Conservation (phyloP, 2,888 invertebrate genomes). For the Petrolisthes manimaculis region DNA sequence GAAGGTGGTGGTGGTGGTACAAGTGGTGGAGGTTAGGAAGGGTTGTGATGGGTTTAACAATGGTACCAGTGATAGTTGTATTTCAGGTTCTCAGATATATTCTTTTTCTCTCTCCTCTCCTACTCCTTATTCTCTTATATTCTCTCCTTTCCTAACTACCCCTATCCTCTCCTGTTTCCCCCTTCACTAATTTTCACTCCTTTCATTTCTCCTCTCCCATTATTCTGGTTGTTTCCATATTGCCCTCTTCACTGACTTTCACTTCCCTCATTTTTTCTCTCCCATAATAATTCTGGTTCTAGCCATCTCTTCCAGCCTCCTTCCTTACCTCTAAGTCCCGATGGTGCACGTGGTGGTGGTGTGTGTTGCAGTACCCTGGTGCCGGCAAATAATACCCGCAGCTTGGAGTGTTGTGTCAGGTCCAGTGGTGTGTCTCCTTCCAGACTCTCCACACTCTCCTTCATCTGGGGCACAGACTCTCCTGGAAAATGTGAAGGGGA, state of each 20-base stretch:
- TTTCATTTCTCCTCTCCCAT: no score
- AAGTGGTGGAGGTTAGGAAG: no score
- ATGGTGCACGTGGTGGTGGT: slow-evolving; percentile 85
- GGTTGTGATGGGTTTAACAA: no score
- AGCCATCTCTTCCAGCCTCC: not conserved
- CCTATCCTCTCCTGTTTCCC: no score
- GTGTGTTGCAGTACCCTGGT: slow-evolving; percentile 99
- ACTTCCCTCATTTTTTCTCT: not conserved
- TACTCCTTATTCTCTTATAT: not conserved
- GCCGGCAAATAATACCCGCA: slow-evolving; percentile 95
- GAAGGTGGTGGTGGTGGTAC: no score
- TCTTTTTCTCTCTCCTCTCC: slow-evolving; percentile 1
- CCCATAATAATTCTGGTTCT: no score
- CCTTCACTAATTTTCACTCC: no score
- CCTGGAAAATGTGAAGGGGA: slow-evolving; percentile 69
- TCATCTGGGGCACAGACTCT: slow-evolving; percentile 99
- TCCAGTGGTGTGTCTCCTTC: slow-evolving; percentile 78
- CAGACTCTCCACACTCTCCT: slow-evolving; percentile 86
- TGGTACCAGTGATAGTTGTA: no score
- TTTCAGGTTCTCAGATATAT: not conserved
- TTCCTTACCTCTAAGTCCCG: slow-evolving; percentile 77
- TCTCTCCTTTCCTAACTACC: not conserved
- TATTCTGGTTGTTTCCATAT: no score
- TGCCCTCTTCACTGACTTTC: not conserved
- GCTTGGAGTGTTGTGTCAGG: slow-evolving; percentile 88